phyloP scores from a whole-genome alignment of 2,888 invertebrate genomes.

The Nemurella pictetii region DNA sequence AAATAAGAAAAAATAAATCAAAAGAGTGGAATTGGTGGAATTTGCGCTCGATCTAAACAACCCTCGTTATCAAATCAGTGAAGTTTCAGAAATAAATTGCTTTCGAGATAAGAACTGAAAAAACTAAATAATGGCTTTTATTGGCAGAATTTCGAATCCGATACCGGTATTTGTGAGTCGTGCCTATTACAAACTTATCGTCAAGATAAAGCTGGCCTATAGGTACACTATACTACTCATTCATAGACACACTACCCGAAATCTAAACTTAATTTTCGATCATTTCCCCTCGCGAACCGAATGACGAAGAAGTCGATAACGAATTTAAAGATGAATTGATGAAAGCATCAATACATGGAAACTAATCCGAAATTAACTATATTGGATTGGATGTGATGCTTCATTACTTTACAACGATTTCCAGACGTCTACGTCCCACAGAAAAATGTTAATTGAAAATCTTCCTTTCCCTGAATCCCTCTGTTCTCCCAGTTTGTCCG shows the following conservation, averaged over 20 bases:
- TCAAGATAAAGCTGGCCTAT: too few relatives aligned
- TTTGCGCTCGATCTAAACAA: not conserved
- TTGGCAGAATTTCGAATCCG: conserved; percentile 6
- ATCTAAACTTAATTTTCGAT: too few relatives aligned
- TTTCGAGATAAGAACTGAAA: not conserved
- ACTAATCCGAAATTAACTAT: too few relatives aligned
- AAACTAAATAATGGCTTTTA: conserved; percentile 9
- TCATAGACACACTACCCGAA: too few relatives aligned
- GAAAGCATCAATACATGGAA: too few relatives aligned
- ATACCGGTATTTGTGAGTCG: too few relatives aligned
- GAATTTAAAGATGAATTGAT: too few relatives aligned
- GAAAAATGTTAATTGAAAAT: not conserved
- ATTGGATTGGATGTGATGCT: too few relatives aligned
- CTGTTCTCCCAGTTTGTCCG: not conserved
- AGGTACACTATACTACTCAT: too few relatives aligned
- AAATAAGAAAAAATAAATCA: not conserved
- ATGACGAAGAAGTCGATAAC: too few relatives aligned
- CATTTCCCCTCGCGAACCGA: too few relatives aligned
- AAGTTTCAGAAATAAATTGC: conserved; percentile 18
- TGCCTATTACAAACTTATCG: too few relatives aligned
- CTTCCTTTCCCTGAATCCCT: not conserved
- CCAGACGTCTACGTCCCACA: not conserved
- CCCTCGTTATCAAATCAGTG: conserved; percentile 21
- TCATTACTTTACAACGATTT: not conserved
- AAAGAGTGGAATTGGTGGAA: conserved; percentile 1